Conservation (phyloP, 2,888 invertebrate genomes). For the Adineta ricciae region DNA sequence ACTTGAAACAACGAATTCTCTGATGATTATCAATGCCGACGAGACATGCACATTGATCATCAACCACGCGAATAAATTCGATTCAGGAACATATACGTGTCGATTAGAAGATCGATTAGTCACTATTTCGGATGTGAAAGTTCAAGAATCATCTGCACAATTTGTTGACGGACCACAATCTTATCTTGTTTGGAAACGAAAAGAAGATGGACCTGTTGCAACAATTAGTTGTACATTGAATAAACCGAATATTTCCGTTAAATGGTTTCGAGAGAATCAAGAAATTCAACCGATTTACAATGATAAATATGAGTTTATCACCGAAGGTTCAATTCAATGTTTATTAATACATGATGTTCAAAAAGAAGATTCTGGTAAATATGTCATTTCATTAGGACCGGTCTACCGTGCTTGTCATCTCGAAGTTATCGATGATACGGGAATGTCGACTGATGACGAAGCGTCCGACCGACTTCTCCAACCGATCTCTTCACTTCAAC, state of each 20-base stretch:
- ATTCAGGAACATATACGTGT: constrained; percentile 29
- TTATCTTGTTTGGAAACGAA: constrained; percentile 13
- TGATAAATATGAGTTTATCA: constrained; percentile 31
- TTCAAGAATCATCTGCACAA: constrained; percentile 14
- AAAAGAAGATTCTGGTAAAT: constrained; percentile 6
- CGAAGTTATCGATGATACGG: constrained; percentile 2
- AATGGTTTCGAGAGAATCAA: constrained; percentile 32
- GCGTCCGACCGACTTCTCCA: background rate
- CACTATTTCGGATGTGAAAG: constrained; percentile 26
- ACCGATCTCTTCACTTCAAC: background rate
- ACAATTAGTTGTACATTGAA: constrained; percentile 27
- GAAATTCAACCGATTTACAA: background rate
- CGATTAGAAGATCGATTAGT: constrained; percentile 26
- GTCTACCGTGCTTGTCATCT: constrained; percentile 1
- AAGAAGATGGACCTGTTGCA: constrained; percentile 22
- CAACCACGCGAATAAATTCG: background rate
- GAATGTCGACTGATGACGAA: background rate
- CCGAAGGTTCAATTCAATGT: constrained; percentile 30
- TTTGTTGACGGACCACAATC: constrained; percentile 25
- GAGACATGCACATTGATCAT: constrained; percentile 12
- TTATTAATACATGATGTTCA: constrained; percentile 24
- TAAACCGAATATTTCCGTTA: constrained; percentile 23
- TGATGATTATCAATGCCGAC: background rate
- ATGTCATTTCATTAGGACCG: constrained; percentile 27
- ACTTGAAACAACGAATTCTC: background rate